Evolutionary conservation across 2,888 invertebrate genomes (phyloP).

Genomic region (Selenia dentaria): DNA sequence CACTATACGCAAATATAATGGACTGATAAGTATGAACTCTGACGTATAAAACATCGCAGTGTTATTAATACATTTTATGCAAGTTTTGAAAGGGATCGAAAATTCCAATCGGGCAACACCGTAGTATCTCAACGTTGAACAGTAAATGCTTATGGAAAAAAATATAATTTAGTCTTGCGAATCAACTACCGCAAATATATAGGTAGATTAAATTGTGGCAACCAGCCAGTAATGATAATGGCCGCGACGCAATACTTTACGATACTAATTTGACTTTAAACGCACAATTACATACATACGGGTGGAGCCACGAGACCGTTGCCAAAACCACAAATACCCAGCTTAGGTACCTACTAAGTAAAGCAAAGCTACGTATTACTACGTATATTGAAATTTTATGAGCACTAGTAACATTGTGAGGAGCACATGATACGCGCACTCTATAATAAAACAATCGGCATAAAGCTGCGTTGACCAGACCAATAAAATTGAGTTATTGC

Average conservation of each 20-base stretch:
- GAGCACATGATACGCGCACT: slow-evolving; percentile 57
- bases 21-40: too few relatives aligned
- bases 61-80: too few relatives aligned
- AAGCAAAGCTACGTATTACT: slow-evolving; percentile 38
- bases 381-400: slow-evolving; percentile 65
- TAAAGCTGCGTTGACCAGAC: slow-evolving; percentile 76
- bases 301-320: slow-evolving; percentile 56
- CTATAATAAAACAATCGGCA: slow-evolving; percentile 73
- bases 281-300: slow-evolving; percentile 64
- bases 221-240: slow-evolving; percentile 67
- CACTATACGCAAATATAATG: too few relatives aligned
- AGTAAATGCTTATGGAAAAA: slow-evolving; percentile 40
- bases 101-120: slow-evolving; percentile 14
- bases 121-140: slow-evolving; percentile 12
- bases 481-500: slow-evolving; percentile 81
- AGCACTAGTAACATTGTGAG: slow-evolving; percentile 58
- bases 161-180: slow-evolving; percentile 34
- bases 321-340: slow-evolving; percentile 60
- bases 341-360: slow-evolving; percentile 49
- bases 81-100: too few relatives aligned
- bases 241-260: slow-evolving; percentile 56
- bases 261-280: slow-evolving; percentile 76
- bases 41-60: too few relatives aligned
- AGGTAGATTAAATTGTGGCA: slow-evolving; percentile 65
- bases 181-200: slow-evolving; percentile 32